Base-by-base conservation (phyloP, 2,113 vertebrate species). In the Nothobranchius furzeri region DNA sequence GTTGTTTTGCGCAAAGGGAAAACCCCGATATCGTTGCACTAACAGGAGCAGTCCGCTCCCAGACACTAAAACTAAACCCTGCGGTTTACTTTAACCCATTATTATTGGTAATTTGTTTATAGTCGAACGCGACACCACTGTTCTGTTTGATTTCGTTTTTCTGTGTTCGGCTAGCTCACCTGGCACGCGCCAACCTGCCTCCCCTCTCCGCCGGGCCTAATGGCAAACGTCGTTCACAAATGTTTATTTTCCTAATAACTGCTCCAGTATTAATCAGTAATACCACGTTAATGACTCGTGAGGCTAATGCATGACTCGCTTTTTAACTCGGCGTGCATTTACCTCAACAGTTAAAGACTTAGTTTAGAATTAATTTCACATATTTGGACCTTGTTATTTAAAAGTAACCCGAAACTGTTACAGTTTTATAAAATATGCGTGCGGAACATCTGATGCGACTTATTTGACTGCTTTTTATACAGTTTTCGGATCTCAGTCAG, bases 1-100 rank as follows among this genome's bases (percentile, higher is more conserved):
- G 81, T 79, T 89, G 84, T 81, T 85, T 78, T 82, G 81, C 85
- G 81, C 70, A 47, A 24, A 57, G 75, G 88, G 87, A 85, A 90
- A 89, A 75, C 84, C 90, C 90, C 86, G 84, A 73, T 63, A 6
- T 49, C 53, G 7, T 48, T 47, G 80, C 55, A 68, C 74, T 77
- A 63, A 58, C 78, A 63, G 65, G 75, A 82, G 73, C 62, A 70
- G 62, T 52, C 58, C 62, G 45, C 49, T 64, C 24, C 48, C 42
- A 15, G 45, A 37, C 0, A 12, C 8, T 12, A 6, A 30, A 52
- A 42, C 70, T 68, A 73, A 5, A 24, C 6, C 13, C 48, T 9
- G 52, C 24, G 2, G 9, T 57, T 37, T 70, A 43, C 45, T 72
- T 60, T 25, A 25, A 47, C 48, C 49, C 3, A 13, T 48, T 48